Evolutionary conservation across 2,113 vertebrate genomes (phyloP), one percentile per base, ranked within the genome.

Genomic region (Ophiodon elongatus): DNA sequence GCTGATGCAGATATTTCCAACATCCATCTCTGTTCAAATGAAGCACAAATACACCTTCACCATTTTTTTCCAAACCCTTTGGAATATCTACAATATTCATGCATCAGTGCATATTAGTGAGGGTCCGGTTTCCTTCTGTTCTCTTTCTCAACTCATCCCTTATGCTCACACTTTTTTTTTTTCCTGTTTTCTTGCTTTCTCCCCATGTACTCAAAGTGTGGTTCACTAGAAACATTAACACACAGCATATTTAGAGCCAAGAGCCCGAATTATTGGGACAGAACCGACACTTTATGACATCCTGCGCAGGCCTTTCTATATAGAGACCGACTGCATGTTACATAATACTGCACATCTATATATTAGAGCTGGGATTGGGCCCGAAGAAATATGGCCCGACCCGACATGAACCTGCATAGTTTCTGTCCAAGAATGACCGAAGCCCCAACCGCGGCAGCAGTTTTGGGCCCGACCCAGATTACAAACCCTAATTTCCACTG

Each of bases 21-120:
- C 67, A 85, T 94, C 92, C 87, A 92, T 78, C 31, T 94, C 92
- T 94, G 92, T 94, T 91, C 57, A 70, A 79, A 91, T 43, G 83
- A 83, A 88, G 54, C 56, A 86, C 27, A 90, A 79, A 72, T 35
- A 57, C 13, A 80, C 23, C 64, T 73, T 71, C 21, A 78, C 43
- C 35, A 39, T 50, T 25, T 43, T 2, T 9, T 70, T 52, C 31
- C 15, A 21, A 57, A 17, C 27, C 35, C 31, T 35, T 60, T 23
- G 15, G 62, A 66, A 56, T 17, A 57, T 33, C 13, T 45, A 7
- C 25, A 39, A 19, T 27, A 17, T 14, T 54, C 33, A 10, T 11
- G 45, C 29, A 59, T 14, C 35, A 2, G 11, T 63, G 37, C 43
- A n/a, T 31, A 41, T 66, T 21, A 54, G 13, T 6, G n/a, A 19